phyloP scores from a whole-genome alignment of 2,113 vertebrate genomes.

The Hucho hucho region DNA sequence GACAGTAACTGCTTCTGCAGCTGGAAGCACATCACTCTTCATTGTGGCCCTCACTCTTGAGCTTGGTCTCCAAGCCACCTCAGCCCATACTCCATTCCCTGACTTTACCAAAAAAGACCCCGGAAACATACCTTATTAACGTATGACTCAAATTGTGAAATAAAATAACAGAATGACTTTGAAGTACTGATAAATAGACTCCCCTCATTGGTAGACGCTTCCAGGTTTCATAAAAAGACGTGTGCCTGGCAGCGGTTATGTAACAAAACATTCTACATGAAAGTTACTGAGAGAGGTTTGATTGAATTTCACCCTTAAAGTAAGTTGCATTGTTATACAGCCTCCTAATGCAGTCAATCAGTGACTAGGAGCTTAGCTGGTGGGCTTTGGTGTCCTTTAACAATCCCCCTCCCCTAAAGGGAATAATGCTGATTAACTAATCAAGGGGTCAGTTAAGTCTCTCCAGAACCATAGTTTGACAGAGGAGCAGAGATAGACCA shows the following conservation, averaged over 20 bases:
- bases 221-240: too few relatives aligned
- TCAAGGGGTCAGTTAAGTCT: constrained; percentile 68
- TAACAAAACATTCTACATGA: not conserved
- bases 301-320: constrained; percentile 43
- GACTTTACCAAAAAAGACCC: too few relatives aligned
- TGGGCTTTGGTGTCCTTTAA: constrained; percentile 68
- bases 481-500: constrained; percentile 57
- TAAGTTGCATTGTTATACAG: constrained; percentile 62
- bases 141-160: too few relatives aligned
- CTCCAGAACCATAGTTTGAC: constrained; percentile 44
- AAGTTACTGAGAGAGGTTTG: not conserved
- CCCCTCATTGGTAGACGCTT: too few relatives aligned
- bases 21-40: constrained; percentile 38
- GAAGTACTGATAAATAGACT: too few relatives aligned
- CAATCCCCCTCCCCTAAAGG: constrained; percentile 53
- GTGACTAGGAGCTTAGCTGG: constrained; percentile 65
- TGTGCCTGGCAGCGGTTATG: not conserved
- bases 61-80: not conserved
- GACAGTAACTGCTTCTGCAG: constrained; percentile 59
- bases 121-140: too few relatives aligned
- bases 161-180: too few relatives aligned
- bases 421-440: constrained; percentile 75
- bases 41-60: not conserved
- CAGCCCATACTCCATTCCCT: not conserved
- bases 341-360: constrained; percentile 66